Percentiles rank a stretch among this genome's conserved stretches.
Evolutionary conservation across 2,888 invertebrate genomes (phyloP).

Genomic region (Acanthosepion pharaonis): DNA sequence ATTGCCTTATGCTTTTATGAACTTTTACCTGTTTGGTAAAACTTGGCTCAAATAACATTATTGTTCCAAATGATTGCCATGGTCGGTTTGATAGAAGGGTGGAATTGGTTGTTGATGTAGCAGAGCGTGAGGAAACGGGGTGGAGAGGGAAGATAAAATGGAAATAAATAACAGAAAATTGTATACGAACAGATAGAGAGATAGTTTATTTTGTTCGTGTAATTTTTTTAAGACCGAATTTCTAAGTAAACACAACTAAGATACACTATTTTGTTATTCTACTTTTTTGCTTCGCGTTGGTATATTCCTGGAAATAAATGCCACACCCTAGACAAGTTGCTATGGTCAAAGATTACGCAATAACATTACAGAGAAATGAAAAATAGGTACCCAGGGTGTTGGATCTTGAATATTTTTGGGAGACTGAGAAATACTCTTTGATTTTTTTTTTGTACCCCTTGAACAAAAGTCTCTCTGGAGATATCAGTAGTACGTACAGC

Average conservation of each 20-base stretch:
- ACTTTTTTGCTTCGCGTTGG: not conserved
- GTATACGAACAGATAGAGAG: not conserved
- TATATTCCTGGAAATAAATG: not conserved
- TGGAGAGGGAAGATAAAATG: no score
- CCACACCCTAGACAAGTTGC: not conserved
- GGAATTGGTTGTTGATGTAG: no score
- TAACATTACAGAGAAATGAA: not conserved
- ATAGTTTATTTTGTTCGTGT: not conserved
- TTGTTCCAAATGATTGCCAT: no score
- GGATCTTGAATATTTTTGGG: not conserved
- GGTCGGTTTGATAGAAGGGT: no score
- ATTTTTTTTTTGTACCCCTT: not conserved
- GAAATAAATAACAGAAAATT: no score
- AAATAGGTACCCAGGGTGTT: not conserved
- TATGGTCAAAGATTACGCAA: not conserved
- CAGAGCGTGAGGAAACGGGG: no score
- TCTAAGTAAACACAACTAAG: not conserved
- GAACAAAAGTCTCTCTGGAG: not conserved
- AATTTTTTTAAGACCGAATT: not conserved
- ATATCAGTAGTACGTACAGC: not conserved
- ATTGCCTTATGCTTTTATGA: no score
- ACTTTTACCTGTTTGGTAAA: no score
- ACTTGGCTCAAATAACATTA: no score
- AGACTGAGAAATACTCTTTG: not conserved
- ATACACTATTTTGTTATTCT: not conserved